phyloP scores from a whole-genome alignment of 2,113 vertebrate genomes.

The Pelobates fuscus region DNA sequence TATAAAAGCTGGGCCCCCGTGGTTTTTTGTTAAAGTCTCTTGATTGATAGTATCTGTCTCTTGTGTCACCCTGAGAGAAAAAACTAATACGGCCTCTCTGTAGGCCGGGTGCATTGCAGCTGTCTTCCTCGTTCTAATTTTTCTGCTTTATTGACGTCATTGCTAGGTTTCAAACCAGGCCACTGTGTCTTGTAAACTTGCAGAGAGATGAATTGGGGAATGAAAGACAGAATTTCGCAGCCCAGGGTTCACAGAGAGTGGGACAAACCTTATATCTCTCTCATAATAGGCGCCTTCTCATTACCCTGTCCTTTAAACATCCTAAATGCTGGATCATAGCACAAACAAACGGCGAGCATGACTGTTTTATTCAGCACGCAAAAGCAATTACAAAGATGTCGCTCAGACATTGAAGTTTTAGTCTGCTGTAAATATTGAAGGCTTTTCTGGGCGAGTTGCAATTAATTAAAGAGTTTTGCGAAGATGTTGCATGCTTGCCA shows the following conservation, averaged over 20 bases:
- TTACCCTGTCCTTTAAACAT: slow-evolving; percentile 22
- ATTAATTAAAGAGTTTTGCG: slow-evolving; percentile 41
- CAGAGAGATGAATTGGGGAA: slow-evolving; percentile 53
- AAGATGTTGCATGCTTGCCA: slow-evolving; percentile 4
- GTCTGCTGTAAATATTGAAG: slow-evolving; percentile 11
- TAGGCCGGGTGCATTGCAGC: slow-evolving; percentile 60
- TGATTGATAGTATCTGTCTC: slow-evolving; percentile 65
- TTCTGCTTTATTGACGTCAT: slow-evolving; percentile 72
- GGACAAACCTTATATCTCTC: slow-evolving; percentile 4
- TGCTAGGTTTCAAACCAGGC: slow-evolving; percentile 63
- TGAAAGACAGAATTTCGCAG: slow-evolving; percentile 52
- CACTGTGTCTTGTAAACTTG: slow-evolving; percentile 53
- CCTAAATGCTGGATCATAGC: slow-evolving; percentile 13
- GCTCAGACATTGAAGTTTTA: slow-evolving; percentile 3
- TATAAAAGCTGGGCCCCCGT: too few species aligned
- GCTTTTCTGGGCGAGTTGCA: neutral
- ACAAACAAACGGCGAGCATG: slow-evolving; percentile 33
- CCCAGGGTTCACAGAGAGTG: neutral
- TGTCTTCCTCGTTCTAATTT: slow-evolving; percentile 63
- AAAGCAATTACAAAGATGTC: slow-evolving; percentile 35
- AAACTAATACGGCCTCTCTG: slow-evolving; percentile 54
- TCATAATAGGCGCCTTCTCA: slow-evolving; percentile 49
- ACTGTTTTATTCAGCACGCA: neutral
- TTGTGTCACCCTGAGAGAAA: slow-evolving; percentile 61
- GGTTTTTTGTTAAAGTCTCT: too few species aligned